Base-by-base conservation (phyloP, 2,888 invertebrate species). In the Flexamia atlantica region DNA sequence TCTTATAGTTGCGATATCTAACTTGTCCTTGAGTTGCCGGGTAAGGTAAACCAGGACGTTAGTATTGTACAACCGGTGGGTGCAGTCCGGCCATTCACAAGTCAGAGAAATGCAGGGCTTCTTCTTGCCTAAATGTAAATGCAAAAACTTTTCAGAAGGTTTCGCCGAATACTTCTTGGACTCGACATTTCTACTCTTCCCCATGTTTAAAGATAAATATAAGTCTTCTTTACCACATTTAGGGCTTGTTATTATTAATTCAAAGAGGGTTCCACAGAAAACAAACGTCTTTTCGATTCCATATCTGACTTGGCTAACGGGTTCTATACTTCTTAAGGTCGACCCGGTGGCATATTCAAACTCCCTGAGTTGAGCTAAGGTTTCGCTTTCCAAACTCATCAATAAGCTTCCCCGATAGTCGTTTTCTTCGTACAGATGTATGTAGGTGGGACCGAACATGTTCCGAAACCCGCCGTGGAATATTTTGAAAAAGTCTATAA, bases 381-480 rank as follows among this genome's bases (percentile, higher is more conserved):
- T 30, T 72, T 72, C 72, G 40, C 20, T 72, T 23, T 64, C 60
- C 28, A 68, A 25, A 32, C 50, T 32, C 12, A 81, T 30, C 53
- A 70, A 20, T 20, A 83, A 12, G 20, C 72, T 74, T 30, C 72
- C 83, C 4, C 9, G 23, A 17, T 83, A 83, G 17, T 20, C 17
- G 0, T 50, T n/a, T 20, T 46, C 46, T 17, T 17, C n/a, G 20
- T 83, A 83, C 0, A 46, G 25, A 46, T 83, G 72, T 20, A 83
- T 57, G 40, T 30, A 68, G 28, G 46, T 30, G 17, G 83, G 83
- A 1, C 83, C 83, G 30, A 83, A 83, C n/a, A 30, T 72, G 12
- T 72, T 36, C 0, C 50, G 57, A 46, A 53, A 50, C 5, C 50
- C 50, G 20, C 70, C 36, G n/a, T 30, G 28, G 10, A 46, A 83